These are phyloP conservation scores for Chrysolina americana DNA, from an alignment of 2,888 invertebrate genomes.

Conservation along the genomic window DNA sequence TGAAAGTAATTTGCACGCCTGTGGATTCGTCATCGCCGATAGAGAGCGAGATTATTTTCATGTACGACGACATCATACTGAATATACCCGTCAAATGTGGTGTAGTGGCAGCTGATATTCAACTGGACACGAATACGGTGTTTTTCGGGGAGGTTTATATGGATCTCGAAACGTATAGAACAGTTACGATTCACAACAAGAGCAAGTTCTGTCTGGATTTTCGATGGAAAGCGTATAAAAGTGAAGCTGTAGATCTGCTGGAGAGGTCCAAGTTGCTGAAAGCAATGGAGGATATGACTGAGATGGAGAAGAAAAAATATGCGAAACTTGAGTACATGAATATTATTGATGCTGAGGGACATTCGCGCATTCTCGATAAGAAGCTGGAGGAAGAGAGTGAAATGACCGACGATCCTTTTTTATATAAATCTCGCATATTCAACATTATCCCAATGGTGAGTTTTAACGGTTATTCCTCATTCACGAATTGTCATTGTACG, in stretches of 20 bases:
- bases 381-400: conserved; percentile 68
- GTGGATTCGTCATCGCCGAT: conserved; percentile 49
- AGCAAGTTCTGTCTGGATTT: conserved; percentile 73
- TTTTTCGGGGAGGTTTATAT: conserved; percentile 75
- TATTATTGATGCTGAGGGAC: conserved; percentile 60
- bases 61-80: conserved; percentile 35
- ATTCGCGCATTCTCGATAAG: conserved; percentile 66
- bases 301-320: conserved; percentile 58
- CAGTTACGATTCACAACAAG: conserved; percentile 45
- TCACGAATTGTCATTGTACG: too few relatives aligned
- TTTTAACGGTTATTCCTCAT: too few relatives aligned
- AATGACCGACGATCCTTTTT: conserved; percentile 62
- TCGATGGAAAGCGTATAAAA: conserved; percentile 74
- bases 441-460: conserved; percentile 52
- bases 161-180: conserved; percentile 69
- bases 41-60: conserved; percentile 31
- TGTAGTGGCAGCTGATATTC: conserved; percentile 70
- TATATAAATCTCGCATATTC: conserved; percentile 56
- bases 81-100: conserved; percentile 60
- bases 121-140: conserved; percentile 71
- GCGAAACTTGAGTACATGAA: conserved; percentile 59
- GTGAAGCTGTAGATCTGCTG: conserved; percentile 66
- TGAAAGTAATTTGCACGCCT: conserved; percentile 72
- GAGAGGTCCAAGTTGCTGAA: conserved; percentile 54
- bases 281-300: conserved; percentile 54